Evolutionary conservation across 2,888 invertebrate genomes (phyloP).

Genomic region (Choreutis nemorana): DNA sequence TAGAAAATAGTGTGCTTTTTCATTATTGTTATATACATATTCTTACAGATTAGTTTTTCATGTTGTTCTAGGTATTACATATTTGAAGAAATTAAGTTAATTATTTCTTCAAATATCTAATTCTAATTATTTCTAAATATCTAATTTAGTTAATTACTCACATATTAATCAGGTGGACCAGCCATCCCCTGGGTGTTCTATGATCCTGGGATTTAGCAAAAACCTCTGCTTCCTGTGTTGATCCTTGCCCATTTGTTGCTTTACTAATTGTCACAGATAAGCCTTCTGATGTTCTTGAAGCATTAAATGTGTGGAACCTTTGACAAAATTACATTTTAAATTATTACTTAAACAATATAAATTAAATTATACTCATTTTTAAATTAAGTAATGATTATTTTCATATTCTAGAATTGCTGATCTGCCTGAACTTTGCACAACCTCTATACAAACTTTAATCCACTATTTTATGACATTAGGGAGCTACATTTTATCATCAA

Average conservation of each 20-base stretch:
- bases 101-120: neutral
- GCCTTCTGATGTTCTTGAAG: conserved; percentile 77
- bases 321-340: conserved; percentile 13
- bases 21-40: neutral
- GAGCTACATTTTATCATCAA: too few species aligned
- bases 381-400: too few species aligned
- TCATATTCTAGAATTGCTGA: neutral
- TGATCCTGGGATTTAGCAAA: conserved; percentile 81
- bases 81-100: neutral
- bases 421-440: neutral
- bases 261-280: conserved; percentile 24
- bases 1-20: conserved; percentile 17
- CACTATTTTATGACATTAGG: neutral
- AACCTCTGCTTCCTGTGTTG: conserved; percentile 48
- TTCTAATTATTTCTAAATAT: conserved; percentile 1
- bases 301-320: conserved; percentile 88
- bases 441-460: neutral
- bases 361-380: too few species aligned
- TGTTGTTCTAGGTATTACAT: neutral
- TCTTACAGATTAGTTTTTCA: neutral
- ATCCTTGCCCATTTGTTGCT: conserved; percentile 61
- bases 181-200: conserved; percentile 91
- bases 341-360: neutral
- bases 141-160: conserved; percentile 24
- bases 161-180: conserved; percentile 94